Evolutionary conservation across 2,113 vertebrate genomes (phyloP), one percentile per base, ranked within the genome.

Genomic region (Zosterops hypoxanthus): DNA sequence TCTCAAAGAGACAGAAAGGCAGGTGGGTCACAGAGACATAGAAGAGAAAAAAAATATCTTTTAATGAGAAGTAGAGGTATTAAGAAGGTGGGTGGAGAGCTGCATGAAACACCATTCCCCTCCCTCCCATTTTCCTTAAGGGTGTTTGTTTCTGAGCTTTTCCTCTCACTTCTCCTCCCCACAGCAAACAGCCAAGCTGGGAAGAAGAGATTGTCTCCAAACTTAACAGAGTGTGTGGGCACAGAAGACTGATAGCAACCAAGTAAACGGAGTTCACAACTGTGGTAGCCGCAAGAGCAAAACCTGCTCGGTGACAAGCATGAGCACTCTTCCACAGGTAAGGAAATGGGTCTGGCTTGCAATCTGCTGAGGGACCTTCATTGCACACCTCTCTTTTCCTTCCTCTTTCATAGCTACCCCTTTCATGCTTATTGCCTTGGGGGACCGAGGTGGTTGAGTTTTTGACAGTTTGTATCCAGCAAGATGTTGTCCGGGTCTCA

Each of bases 271-370:
- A 56, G 46, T 4, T 68, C 39, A 52, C 42, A 85, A 14, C 84
- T 55, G 55, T 55, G 31, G 78, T 24, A 82, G 78, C 66, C 0
- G 3, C 39, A 29, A 73, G 78, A 47, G 80, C 44, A 81, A 69
- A 90, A 42, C 41, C 81, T 52, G 41, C 47, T 39, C 12, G 2
- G 75, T 79, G 83, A 70, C 68, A 68, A 73, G 46, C 59, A 97
- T 97, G 96, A 95, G 47, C 22, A 57, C 88, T 64, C n/a, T 56
- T 83, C 23, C 68, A 56, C 94, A 97, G 96, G 97, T 97, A 97
- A 95, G 95, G 53, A 61, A 76, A n/a, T 20, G 24, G 15, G 8
- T 71, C 26, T 77, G 6, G 34, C 29, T 56, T 89, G 41, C 29
- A 44, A 19, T 50, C 25, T 64, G 33, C 53, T 87, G 10, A 50